A percentile compares a stretch with the other conserved stretches of the same genome.
phyloP scores from a whole-genome alignment of 2,797 vertebrate genomes.

The Synaphobranchus kaupii region DNA sequence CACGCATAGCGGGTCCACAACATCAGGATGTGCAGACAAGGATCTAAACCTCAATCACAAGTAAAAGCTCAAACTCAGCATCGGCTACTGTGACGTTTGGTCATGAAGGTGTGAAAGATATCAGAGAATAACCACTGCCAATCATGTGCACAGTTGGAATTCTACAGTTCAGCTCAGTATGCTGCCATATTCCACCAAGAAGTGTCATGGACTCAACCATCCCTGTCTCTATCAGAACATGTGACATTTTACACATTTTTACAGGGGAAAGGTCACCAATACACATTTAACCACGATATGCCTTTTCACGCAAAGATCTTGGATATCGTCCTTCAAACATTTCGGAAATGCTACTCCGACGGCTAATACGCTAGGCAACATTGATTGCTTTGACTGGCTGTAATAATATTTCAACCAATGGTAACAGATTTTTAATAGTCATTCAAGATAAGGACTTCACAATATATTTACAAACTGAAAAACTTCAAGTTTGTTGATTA shows the following conservation, averaged over 20 bases:
- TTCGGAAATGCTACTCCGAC: too few relatives aligned
- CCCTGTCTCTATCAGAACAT: background rate
- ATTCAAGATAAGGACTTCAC: background rate
- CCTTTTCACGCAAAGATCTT: background rate
- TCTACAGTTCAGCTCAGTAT: conserved; percentile 16
- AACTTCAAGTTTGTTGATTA: background rate
- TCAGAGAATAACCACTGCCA: background rate
- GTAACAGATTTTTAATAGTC: background rate
- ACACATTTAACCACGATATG: background rate
- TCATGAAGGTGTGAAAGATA: background rate
- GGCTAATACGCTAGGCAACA: background rate
- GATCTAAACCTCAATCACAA: background rate
- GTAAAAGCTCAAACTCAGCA: background rate
- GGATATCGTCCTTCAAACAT: background rate
- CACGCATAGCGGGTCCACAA: background rate
- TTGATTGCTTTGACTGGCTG: background rate
- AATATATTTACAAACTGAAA: background rate
- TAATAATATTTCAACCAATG: background rate
- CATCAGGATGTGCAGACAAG: background rate
- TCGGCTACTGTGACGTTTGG: background rate
- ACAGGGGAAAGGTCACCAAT: background rate
- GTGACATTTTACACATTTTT: background rate
- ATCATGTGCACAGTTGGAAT: conserved; percentile 2
- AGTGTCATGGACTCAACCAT: background rate
- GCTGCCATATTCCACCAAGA: background rate